Base-by-base conservation (phyloP, 2,888 invertebrate genomes). In the Phaedon cochleariae region DNA sequence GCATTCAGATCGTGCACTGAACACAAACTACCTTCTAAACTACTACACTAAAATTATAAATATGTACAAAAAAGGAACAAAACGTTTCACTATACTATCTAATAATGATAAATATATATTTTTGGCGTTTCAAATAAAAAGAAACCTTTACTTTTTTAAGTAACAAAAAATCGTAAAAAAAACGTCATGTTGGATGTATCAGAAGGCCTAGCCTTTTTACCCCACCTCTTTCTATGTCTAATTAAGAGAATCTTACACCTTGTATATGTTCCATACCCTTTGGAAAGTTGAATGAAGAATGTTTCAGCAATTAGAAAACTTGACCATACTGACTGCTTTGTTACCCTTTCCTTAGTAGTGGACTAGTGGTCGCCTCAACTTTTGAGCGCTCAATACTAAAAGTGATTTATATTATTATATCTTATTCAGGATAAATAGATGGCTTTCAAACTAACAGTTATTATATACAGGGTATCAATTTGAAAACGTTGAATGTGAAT, bases 31-130 rank as follows among this genome's bases (percentile, higher is more conserved):
- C 69, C 60, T 62, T 70, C 72, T 70, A 69, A 64, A 65, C 70
- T 71, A 67, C 57, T 57, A 26, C 55, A 60, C 73, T 74, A 74
- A 74, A 74, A 74, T 68, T 75, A 74, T 77, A 76, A 77, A 73
- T 81, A 81, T 82, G 76, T 82, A 83, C 81, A 82, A 83, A 82
- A 81, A 83, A 82, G 83, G 83, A 83, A 83, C 82, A 83, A 83
- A 83, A 82, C 74, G 76, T 82, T 82, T 81, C 82, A 79, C 79
- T 79, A 81, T 73, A 77, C 72, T 75, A 74, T 77, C 79, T 81
- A 79, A 76, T 73, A 67, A 71, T 76, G 79, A 83, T 83, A 83
- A 82, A 82, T 80, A 81, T 82, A 75, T 76, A 79, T 82, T 82
- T 83, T 83, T 83, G 83, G 83, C 81, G 83, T 83, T 82, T 83